These are phyloP conservation scores for Pelagia noctiluca DNA, from an alignment of 30 jellyfish, hydroid and myxozoan species.

Conservation along the genomic window DNA sequence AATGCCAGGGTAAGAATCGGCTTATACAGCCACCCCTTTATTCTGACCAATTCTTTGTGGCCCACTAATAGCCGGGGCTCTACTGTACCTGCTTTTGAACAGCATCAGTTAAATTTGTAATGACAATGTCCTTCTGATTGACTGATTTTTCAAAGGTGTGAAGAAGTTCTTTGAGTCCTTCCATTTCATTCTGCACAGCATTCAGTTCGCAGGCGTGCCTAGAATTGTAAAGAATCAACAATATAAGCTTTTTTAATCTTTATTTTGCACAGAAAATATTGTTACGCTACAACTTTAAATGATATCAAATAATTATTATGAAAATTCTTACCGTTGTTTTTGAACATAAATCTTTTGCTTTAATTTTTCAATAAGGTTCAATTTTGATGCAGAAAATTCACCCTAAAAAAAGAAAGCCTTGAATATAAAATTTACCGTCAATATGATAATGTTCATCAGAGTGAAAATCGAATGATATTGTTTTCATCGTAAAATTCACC, in stretches of 20 bases:
- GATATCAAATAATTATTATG: neutral
- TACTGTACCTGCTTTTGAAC: slow-evolving; percentile 78
- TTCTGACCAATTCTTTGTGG: neutral
- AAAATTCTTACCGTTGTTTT: slow-evolving; percentile 33
- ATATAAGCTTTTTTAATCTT: neutral
- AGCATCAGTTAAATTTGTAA: slow-evolving; percentile 77
- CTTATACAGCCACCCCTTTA: no score
- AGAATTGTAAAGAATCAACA: neutral
- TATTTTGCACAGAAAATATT: neutral
- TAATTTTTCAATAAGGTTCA: slow-evolving; percentile 47
- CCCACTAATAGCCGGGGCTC: neutral
- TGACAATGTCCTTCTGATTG: slow-evolving; percentile 84
- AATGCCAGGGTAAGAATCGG: no score
- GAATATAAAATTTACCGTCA: neutral
- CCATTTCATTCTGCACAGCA: slow-evolving; percentile 67
- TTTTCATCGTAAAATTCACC: neutral
- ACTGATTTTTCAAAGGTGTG: slow-evolving; percentile 81
- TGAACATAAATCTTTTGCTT: slow-evolving; percentile 27
- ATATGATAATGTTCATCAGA: no score
- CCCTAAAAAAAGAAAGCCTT: slow-evolving; percentile 12
- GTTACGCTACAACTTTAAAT: neutral
- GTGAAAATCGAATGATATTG: no score
- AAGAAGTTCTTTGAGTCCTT: slow-evolving; percentile 76
- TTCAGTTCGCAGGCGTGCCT: slow-evolving; percentile 78
- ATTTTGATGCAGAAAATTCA: slow-evolving; percentile 59